Evolutionary conservation across 1,140 invertebrate genomes (phyloP).

Genomic region (Danaus plexippus): DNA sequence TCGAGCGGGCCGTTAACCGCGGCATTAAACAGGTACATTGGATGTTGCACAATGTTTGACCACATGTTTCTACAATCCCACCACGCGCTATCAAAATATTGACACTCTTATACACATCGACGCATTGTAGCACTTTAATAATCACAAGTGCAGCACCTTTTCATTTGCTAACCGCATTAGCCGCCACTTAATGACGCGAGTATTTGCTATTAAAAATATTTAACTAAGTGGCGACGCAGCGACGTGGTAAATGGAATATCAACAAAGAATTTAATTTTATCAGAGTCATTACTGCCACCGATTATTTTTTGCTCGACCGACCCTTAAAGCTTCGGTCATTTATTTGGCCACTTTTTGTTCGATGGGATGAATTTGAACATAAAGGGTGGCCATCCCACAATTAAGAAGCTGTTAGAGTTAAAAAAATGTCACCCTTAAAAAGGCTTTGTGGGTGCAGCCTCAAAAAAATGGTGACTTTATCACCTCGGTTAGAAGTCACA

Average conservation of each 20-base stretch:
- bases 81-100: constrained; percentile 68
- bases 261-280: constrained; percentile 48
- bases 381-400: constrained; percentile 60
- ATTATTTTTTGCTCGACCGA: constrained; percentile 38
- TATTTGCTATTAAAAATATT: constrained; percentile 57
- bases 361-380: constrained; percentile 42
- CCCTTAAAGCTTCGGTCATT: constrained; percentile 50
- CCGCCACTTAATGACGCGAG: constrained; percentile 50
- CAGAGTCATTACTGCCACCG: constrained; percentile 41
- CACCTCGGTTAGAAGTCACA: constrained; percentile 67
- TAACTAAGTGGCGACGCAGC: constrained; percentile 37
- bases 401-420: constrained; percentile 58
- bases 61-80: constrained; percentile 58
- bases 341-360: constrained; percentile 58
- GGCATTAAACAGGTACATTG: constrained; percentile 45
- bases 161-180: constrained; percentile 63
- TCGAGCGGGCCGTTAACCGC: constrained; percentile 38
- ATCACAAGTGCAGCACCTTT: constrained; percentile 50
- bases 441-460: constrained; percentile 41
- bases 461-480: constrained; percentile 63
- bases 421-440: constrained; percentile 67
- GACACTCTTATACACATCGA: constrained; percentile 59
- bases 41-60: constrained; percentile 61
- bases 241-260: constrained; percentile 31
- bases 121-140: constrained; percentile 52